Evolutionary conservation across 2,797 vertebrate species (phyloP).

Genomic region (Uromys caudimaculatus): DNA sequence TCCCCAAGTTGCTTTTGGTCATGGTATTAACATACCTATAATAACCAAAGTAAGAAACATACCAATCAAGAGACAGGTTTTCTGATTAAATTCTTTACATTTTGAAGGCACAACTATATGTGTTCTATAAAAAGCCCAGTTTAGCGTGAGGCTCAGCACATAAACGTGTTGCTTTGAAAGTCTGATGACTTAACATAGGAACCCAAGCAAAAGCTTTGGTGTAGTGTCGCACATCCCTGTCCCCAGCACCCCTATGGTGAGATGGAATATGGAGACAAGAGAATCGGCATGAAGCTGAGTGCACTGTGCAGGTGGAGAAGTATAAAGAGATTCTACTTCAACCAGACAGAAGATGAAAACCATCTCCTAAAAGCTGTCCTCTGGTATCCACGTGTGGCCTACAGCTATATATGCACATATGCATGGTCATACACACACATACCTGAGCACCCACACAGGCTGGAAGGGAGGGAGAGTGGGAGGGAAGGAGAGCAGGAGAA

Average conservation of each 20-base stretch:
- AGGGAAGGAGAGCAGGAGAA: background rate
- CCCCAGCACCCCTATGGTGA: background rate
- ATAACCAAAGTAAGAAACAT: background rate
- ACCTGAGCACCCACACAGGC: background rate
- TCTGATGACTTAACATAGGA: background rate
- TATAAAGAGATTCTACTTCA: background rate
- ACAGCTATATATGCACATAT: background rate
- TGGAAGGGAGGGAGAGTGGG: background rate
- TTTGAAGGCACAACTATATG: background rate
- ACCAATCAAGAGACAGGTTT: background rate
- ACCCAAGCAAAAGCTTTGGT: background rate
- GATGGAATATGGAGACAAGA: background rate
- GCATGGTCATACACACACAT: background rate
- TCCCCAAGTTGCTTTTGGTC: background rate
- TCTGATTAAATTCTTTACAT: background rate
- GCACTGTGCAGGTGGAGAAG: background rate
- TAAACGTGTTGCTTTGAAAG: background rate
- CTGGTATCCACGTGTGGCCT: background rate
- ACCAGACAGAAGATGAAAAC: background rate
- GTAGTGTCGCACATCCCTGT: background rate
- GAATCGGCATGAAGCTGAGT: background rate
- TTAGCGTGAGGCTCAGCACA: background rate
- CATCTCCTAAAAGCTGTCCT: background rate
- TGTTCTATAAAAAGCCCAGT: background rate
- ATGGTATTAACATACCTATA: background rate